phyloP scores from a whole-genome alignment of 2,797 vertebrate genomes.

The Hoplostethus mediterraneus region DNA sequence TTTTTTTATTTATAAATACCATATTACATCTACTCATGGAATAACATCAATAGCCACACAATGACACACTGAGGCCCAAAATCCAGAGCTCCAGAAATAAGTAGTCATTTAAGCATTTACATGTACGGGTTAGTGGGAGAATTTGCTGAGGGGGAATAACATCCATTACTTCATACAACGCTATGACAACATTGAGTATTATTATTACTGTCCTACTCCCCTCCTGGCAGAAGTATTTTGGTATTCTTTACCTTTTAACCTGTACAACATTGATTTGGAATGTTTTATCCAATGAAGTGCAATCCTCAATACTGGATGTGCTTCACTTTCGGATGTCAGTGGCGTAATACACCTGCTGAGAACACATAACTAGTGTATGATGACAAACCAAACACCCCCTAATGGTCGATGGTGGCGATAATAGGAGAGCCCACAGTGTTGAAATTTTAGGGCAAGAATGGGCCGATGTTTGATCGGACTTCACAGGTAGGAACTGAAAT shows the following conservation, averaged over 20 bases:
- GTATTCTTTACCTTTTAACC: constrained; percentile 57
- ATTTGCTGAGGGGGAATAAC: constrained; percentile 57
- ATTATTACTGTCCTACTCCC: constrained; percentile 43
- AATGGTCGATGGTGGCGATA: constrained; percentile 22
- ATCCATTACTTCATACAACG: constrained; percentile 74
- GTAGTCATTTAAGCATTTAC: constrained; percentile 69
- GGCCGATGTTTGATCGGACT: constrained; percentile 15
- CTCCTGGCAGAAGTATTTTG: constrained; percentile 45
- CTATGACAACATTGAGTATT: constrained; percentile 70
- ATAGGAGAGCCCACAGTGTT: constrained; percentile 26
- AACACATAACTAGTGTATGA: constrained; percentile 31
- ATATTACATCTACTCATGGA: constrained; percentile 75
- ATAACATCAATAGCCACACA: constrained; percentile 77
- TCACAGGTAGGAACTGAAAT: constrained; percentile 43
- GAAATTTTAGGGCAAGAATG: constrained; percentile 12
- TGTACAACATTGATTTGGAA: constrained; percentile 70
- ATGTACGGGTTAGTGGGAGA: constrained; percentile 62
- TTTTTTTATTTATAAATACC: constrained; percentile 59
- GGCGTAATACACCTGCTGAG: constrained; percentile 17
- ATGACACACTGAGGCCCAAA: constrained; percentile 70
- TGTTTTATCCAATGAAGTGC: constrained; percentile 68
- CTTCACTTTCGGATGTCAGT: constrained; percentile 52
- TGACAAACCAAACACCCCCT: constrained; percentile 34
- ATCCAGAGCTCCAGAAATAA: constrained; percentile 63
- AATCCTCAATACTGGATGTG: constrained; percentile 62